A percentile compares a stretch with the other conserved stretches of the same genome.
phyloP scores from a whole-genome alignment of 2,888 invertebrate genomes.

The Tiliacea citrago region DNA sequence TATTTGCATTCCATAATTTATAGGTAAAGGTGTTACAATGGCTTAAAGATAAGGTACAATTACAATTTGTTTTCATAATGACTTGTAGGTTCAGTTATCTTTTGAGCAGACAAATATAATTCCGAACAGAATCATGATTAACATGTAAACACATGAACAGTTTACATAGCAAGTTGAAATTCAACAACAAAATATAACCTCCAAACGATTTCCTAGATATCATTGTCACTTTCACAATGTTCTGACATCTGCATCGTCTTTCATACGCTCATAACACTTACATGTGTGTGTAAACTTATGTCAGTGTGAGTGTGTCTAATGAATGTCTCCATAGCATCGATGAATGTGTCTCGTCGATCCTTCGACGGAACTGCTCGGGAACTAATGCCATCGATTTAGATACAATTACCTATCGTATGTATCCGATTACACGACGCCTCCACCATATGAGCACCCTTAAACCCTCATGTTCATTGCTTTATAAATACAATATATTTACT shows the following conservation, averaged over 20 bases:
- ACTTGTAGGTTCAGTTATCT: no score
- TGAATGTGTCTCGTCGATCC: constrained; percentile 75
- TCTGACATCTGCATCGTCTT: constrained; percentile 61
- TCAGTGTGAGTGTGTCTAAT: constrained; percentile 78
- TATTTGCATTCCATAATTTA: no score
- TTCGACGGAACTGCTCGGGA: constrained; percentile 74
- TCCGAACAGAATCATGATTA: neutral
- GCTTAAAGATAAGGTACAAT: no score
- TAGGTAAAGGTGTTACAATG: no score
- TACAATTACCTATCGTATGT: constrained; percentile 81
- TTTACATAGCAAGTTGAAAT: neutral
- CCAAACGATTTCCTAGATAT: constrained; percentile 25
- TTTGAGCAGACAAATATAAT: neutral
- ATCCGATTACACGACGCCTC: constrained; percentile 78
- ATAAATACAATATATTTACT: constrained; percentile 62
- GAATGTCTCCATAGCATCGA: constrained; percentile 82
- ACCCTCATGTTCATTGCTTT: constrained; percentile 70
- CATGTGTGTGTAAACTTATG: constrained; percentile 50
- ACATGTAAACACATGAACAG: neutral
- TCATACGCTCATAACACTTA: constrained; percentile 68
- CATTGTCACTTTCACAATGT: constrained; percentile 51
- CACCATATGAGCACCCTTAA: constrained; percentile 68
- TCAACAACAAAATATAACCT: constrained; percentile 7
- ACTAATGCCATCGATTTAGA: constrained; percentile 85
- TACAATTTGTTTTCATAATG: no score